Evolutionary conservation across 1,140 invertebrate genomes (phyloP), one percentile per base, ranked within the genome.

Genomic region (Drosophila nigrodunni): DNA sequence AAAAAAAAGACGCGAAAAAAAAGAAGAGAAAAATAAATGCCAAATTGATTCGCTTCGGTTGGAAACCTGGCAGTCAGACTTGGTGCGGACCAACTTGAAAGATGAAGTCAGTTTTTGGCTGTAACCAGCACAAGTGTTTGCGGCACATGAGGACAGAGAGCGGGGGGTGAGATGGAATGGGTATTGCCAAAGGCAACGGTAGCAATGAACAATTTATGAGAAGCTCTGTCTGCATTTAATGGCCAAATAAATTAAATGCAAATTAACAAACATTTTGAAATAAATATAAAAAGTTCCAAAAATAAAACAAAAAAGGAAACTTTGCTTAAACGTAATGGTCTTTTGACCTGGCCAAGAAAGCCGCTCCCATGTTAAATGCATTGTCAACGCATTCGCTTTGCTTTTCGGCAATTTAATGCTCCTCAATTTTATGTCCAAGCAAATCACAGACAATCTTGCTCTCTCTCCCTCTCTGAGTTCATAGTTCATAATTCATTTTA

Each of bases 31-130:
- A 55, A 44, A 46, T n/a, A 68, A 49, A 58, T 59, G 61, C 66
- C 65, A 70, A 74, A 74, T 74, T 58, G 52, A 74, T 74, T 74
- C 58, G 72, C 35, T 74, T 67, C 65, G 71, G 46, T 66, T 71
- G 68, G 10, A 64, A 71, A 71, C 61, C n/a, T 47, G 47, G 49
- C 55, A 34, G 55, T 47, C 49, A 55, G 47, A 47, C 43, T 62
- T 57, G 50, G 72, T 18, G 9, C 50, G 21, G 59, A 30, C 37
- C 55, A 41, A 34, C 35, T 55, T 49, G 57, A 43, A 21, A 30
- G 30, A 25, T 64, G 47, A 21, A 46, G 34, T 46, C 52, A 54
- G 58, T 30, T 34, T 39, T 34, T 58, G 35, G 11, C 21, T 13
- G 10, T 60, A 44, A 34, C 37, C 37, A 15, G 25, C n/a, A 30